These are phyloP conservation scores for Ephestia elutella DNA, from an alignment of 1,140 invertebrate species.

Conservation along the genomic window DNA sequence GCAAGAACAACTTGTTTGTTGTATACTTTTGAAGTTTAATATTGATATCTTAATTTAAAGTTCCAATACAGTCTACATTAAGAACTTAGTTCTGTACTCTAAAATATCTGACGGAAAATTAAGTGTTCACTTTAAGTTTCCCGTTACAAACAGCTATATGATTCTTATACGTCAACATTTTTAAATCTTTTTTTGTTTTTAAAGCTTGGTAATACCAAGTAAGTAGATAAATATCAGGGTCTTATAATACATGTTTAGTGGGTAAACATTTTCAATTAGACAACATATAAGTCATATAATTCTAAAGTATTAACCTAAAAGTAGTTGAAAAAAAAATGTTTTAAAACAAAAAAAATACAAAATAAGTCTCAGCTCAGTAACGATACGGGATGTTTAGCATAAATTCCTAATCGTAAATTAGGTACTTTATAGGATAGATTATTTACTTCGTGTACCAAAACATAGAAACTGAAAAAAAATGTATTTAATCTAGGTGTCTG, in stretches of 20 bases:
- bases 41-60: too few relatives aligned
- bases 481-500: too few relatives aligned
- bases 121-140: too few relatives aligned
- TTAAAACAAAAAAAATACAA: not conserved
- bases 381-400: not conserved
- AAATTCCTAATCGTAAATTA: not conserved
- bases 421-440: not conserved
- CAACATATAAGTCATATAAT: slow-evolving; percentile 27
- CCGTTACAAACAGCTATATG: too few relatives aligned
- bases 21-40: too few relatives aligned
- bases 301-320: slow-evolving; percentile 20
- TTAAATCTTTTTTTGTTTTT: not conserved
- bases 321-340: slow-evolving; percentile 19
- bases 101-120: too few relatives aligned
- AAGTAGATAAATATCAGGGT: slow-evolving; percentile 61
- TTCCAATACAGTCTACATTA: too few relatives aligned
- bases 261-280: slow-evolving; percentile 46
- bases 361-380: not conserved
- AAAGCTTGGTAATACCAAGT: slow-evolving; percentile 26
- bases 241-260: slow-evolving; percentile 49
- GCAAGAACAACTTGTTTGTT: too few relatives aligned
- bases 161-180: too few relatives aligned
- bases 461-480: not conserved
- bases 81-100: too few relatives aligned
- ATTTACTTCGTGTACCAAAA: not conserved